These are phyloP conservation scores for Hippoglossus stenolepis DNA, from an alignment of 2,113 vertebrate species.

Conservation along the genomic window DNA sequence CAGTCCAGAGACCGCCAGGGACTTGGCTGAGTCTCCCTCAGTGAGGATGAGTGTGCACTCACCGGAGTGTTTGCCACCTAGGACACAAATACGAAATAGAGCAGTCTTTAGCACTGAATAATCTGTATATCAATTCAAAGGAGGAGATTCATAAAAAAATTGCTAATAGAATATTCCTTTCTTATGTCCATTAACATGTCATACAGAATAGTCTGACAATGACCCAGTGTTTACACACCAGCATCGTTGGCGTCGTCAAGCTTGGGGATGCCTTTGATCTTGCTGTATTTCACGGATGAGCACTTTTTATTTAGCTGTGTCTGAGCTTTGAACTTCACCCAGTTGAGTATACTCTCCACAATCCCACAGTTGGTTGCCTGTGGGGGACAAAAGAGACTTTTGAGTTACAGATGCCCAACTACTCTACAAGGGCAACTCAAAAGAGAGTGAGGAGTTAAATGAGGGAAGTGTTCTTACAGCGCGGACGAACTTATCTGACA, in stretches of 20 bases:
- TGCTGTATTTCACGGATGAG: slow-evolving; percentile 98
- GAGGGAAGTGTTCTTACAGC: slow-evolving; percentile 84
- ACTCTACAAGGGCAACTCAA: neutral
- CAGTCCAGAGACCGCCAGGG: slow-evolving; percentile 95
- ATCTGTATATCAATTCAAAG: neutral
- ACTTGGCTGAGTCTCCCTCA: slow-evolving; percentile 98
- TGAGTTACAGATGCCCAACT: neutral
- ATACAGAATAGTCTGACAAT: no score
- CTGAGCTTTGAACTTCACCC: slow-evolving; percentile 99
- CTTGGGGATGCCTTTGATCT: slow-evolving; percentile 99
- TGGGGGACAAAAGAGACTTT: slow-evolving; percentile 24
- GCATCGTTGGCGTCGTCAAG: slow-evolving; percentile 98
- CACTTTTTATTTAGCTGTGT: slow-evolving; percentile 99
- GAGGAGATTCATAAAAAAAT: neutral
- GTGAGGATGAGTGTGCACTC: slow-evolving; percentile 97
- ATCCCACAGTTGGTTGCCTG: slow-evolving; percentile 98
- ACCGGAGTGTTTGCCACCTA: slow-evolving; percentile 97
- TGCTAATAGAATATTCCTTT: no score
- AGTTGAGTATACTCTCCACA: slow-evolving; percentile 98
- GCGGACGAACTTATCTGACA: slow-evolving; percentile 96
- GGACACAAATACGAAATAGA: slow-evolving; percentile 2
- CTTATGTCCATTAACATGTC: no score
- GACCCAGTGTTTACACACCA: slow-evolving; percentile 81
- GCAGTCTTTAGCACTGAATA: neutral
- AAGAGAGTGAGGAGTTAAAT: neutral